phyloP scores from a whole-genome alignment of 1,140 invertebrate species.

The Ceratoteleas bidentatus region DNA sequence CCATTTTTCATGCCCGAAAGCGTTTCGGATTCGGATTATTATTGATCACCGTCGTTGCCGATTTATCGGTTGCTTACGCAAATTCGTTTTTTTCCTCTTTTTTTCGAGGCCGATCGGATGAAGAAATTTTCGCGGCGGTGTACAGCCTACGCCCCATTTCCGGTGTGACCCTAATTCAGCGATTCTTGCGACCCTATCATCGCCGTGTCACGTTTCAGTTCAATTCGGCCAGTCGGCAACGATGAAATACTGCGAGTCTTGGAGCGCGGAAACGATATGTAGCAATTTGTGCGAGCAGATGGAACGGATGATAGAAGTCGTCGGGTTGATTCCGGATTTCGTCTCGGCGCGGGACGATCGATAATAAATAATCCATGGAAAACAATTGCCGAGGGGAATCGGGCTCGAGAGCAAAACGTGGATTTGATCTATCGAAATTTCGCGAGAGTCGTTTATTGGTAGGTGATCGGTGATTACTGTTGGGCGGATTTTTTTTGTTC shows the following conservation, averaged over 20 bases:
- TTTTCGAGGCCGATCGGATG: not conserved
- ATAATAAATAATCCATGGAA: not conserved
- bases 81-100: not conserved
- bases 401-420: no score
- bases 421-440: no score
- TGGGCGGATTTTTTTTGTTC: no score
- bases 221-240: constrained; percentile 12
- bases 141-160: constrained; percentile 33
- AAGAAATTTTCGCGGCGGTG: constrained; percentile 12
- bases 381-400: not conserved
- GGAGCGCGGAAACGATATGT: constrained; percentile 10
- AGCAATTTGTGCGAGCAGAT: constrained; percentile 3
- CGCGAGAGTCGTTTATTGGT: no score
- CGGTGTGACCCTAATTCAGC: constrained; percentile 52
- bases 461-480: no score
- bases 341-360: not conserved
- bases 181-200: constrained; percentile 34
- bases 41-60: constrained; percentile 14
- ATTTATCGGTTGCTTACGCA: not conserved
- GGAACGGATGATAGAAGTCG: not conserved
- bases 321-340: not conserved
- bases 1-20: constrained; percentile 56
- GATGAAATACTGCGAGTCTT: constrained; percentile 32
- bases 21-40: constrained; percentile 22
- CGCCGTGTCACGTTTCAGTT: constrained; percentile 18